Conservation (phyloP, 2,113 vertebrate species). For the Myotis lucifugus region DNA sequence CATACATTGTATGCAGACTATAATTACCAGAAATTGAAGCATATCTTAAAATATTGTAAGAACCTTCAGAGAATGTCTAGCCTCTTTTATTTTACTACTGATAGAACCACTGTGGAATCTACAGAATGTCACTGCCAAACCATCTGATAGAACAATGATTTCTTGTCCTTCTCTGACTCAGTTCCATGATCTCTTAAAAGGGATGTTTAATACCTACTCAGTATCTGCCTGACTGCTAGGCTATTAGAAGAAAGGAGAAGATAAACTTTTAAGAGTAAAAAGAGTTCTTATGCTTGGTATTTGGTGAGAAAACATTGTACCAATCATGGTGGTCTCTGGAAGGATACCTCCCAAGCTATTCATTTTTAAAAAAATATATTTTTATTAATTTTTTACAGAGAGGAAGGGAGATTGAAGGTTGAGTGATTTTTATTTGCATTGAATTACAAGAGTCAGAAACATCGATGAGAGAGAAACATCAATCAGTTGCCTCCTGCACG, state of each 20-base stretch:
- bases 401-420: no score
- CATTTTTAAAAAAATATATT: not conserved
- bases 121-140: not conserved
- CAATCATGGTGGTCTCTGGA: not conserved
- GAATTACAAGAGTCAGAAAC: no score
- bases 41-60: conserved; percentile 7
- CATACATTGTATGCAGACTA: conserved; percentile 36
- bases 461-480: no score
- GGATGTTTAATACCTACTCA: not conserved
- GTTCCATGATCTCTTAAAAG: not conserved
- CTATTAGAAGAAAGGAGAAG: not conserved
- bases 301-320: not conserved
- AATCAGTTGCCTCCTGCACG: no score
- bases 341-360: not conserved
- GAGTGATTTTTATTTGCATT: no score
- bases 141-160: conserved; percentile 26
- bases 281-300: not conserved
- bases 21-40: conserved; percentile 61
- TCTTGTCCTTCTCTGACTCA: not conserved
- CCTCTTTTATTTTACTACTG: conserved; percentile 21
- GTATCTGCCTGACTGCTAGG: not conserved
- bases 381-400: no score
- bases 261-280: not conserved
- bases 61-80: conserved; percentile 41
- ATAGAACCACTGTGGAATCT: conserved; percentile 8